A percentile compares a stretch with the other conserved stretches of the same genome.
Evolutionary conservation across 2,113 vertebrate species (phyloP).

Genomic region (Microtus ochrogaster): DNA sequence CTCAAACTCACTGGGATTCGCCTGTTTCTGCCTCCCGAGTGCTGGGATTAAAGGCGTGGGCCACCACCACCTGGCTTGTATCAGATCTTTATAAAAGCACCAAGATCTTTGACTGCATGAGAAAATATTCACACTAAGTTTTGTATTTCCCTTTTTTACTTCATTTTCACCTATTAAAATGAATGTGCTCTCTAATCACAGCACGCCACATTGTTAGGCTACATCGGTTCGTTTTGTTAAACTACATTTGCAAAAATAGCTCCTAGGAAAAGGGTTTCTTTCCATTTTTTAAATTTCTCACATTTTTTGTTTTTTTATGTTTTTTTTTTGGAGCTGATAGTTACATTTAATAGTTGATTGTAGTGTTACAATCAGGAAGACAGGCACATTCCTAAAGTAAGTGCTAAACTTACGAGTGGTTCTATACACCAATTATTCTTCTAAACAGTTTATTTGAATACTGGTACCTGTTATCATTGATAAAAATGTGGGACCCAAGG

Average conservation of each 20-base stretch:
- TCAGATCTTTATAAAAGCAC: not conserved
- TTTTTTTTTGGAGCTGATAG: not conserved
- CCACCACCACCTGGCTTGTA: too few species aligned
- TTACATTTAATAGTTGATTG: not conserved
- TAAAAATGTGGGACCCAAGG: too few species aligned
- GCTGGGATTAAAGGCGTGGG: too few species aligned
- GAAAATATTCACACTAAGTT: not conserved
- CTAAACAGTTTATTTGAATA: not conserved
- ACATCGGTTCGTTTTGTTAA: not conserved
- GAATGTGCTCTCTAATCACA: conserved; percentile 18
- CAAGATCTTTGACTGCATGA: not conserved
- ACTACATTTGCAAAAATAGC: not conserved
- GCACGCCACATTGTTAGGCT: not conserved
- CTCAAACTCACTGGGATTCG: too few species aligned
- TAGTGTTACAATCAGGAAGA: not conserved
- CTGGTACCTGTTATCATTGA: not conserved
- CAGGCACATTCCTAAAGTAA: not conserved
- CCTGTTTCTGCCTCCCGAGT: too few species aligned
- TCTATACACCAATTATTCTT: not conserved
- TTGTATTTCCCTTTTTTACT: conserved; percentile 11
- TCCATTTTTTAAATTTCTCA: not conserved
- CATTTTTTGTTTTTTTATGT: too few species aligned
- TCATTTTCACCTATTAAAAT: conserved; percentile 47
- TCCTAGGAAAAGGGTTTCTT: not conserved
- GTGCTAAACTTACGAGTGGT: not conserved